Percentiles rank a stretch among this genome's conserved stretches.
Evolutionary conservation across 1,140 invertebrate species (phyloP).

Genomic region (Drosophila pseudoobscura): DNA sequence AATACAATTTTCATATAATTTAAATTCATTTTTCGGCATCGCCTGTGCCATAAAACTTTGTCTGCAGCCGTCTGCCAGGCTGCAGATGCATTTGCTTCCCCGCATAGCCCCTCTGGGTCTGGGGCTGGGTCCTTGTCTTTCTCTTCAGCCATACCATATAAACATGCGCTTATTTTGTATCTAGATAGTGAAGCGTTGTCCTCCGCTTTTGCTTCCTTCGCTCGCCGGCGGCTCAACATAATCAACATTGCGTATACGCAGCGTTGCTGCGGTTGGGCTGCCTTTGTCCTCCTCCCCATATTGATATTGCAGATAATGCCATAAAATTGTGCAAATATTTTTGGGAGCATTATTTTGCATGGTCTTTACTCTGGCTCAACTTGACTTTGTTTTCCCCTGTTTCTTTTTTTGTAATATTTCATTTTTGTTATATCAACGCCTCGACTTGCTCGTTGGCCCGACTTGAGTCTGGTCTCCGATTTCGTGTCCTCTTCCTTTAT

Average conservation of each 20-base stretch:
- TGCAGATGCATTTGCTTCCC: constrained; percentile 35
- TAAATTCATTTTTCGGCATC: constrained; percentile 69
- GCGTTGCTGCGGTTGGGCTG: constrained; percentile 32
- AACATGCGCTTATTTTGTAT: constrained; percentile 73
- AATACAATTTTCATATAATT: constrained; percentile 76
- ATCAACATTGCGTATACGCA: constrained; percentile 73
- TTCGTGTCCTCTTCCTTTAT: constrained; percentile 27
- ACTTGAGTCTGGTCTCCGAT: constrained; percentile 24
- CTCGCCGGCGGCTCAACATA: constrained; percentile 45
- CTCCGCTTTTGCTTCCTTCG: constrained; percentile 11
- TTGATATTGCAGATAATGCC: constrained; percentile 72
- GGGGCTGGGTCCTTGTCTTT: constrained; percentile 6
- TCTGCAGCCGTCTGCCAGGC: constrained; percentile 42
- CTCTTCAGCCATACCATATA: constrained; percentile 43
- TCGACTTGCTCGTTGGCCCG: constrained; percentile 1
- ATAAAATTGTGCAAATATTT: constrained; percentile 73
- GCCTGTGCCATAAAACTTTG: constrained; percentile 68
- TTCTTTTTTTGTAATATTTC: constrained; percentile 43
- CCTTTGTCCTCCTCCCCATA: constrained; percentile 27
- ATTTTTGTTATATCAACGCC: constrained; percentile 44
- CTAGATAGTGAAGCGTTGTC: constrained; percentile 42
- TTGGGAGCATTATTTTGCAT: constrained; percentile 58
- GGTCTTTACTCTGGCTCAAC: constrained; percentile 38
- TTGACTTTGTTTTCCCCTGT: constrained; percentile 29
- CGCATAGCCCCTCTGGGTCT: neutral